Percentiles rank a stretch among this genome's conserved stretches.
phyloP scores from a whole-genome alignment of 2,888 invertebrate species.

The Rutpela maculata region DNA sequence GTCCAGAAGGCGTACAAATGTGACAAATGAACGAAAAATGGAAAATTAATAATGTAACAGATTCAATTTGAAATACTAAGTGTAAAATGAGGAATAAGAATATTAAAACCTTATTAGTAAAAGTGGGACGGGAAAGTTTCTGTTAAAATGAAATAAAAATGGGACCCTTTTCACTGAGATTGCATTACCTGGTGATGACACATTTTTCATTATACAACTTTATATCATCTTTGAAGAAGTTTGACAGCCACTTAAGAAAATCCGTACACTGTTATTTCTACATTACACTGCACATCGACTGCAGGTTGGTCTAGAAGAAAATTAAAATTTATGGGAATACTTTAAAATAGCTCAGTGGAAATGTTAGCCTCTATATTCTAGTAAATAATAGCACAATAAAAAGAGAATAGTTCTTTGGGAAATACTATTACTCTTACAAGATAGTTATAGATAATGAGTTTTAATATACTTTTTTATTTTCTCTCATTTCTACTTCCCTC shows the following conservation, averaged over 20 bases:
- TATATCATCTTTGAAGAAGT: neutral
- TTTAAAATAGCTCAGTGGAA: neutral
- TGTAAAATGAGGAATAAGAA: neutral
- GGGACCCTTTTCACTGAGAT: neutral
- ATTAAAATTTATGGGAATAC: neutral
- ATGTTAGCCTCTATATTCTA: neutral
- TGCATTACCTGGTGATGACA: neutral
- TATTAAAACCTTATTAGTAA: conserved; percentile 9
- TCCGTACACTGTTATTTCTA: neutral
- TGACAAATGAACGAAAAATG: neutral
- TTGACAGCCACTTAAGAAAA: neutral
- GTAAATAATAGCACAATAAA: neutral
- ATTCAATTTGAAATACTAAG: neutral
- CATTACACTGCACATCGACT: neutral
- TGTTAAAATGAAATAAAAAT: neutral
- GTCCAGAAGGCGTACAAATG: neutral
- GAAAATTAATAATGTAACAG: conserved; percentile 10
- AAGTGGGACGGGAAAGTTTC: neutral
- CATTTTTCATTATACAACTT: neutral
- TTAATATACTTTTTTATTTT: too few relatives aligned
- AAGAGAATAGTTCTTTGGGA: too few relatives aligned
- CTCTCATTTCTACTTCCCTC: too few relatives aligned
- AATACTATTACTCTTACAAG: too few relatives aligned
- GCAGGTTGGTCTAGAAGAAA: neutral
- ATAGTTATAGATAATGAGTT: too few relatives aligned